A percentile compares a stretch with the other conserved stretches of the same genome.
Conservation (phyloP, 2,797 vertebrate species). For the Alauda arvensis region DNA sequence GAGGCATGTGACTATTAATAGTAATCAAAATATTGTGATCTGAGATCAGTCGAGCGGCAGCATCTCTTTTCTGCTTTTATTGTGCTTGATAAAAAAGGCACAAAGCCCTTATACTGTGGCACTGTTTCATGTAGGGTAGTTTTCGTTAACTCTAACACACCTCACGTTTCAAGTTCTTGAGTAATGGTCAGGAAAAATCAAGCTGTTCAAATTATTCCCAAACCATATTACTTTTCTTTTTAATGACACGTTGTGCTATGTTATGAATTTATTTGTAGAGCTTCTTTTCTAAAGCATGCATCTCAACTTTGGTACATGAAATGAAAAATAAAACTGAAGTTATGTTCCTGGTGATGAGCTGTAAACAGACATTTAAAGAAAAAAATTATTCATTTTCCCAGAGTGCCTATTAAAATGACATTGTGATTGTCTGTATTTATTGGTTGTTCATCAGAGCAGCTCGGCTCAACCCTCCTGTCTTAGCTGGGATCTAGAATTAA, state of each 20-base stretch:
- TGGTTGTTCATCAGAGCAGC: neutral
- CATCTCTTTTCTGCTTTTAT: constrained; percentile 13
- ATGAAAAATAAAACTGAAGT: constrained; percentile 34
- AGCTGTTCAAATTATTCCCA: constrained; percentile 43
- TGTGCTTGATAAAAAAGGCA: constrained; percentile 22
- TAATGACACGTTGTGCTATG: constrained; percentile 5
- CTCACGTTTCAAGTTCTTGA: constrained; percentile 57
- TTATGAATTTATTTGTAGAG: constrained; percentile 21
- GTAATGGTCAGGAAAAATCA: constrained; percentile 57
- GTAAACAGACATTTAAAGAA: constrained; percentile 25
- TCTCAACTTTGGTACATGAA: neutral
- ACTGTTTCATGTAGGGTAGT: constrained; percentile 1
- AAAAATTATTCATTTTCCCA: neutral
- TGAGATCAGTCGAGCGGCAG: neutral
- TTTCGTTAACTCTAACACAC: constrained; percentile 48
- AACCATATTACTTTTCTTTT: constrained; percentile 40
- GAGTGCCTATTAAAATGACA: neutral
- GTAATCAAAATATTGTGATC: constrained; percentile 29
- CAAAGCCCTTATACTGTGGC: constrained; percentile 5
- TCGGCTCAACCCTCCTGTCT: neutral
- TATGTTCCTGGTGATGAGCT: neutral
- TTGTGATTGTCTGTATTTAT: neutral
- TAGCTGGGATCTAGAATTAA: neutral
- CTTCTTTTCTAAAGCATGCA: constrained; percentile 14
- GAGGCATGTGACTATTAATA: neutral